A percentile compares a stretch with the other conserved stretches of the same genome.
Evolutionary conservation across 1,140 invertebrate genomes (phyloP).

Genomic region (Gonioctena quinquepunctata): DNA sequence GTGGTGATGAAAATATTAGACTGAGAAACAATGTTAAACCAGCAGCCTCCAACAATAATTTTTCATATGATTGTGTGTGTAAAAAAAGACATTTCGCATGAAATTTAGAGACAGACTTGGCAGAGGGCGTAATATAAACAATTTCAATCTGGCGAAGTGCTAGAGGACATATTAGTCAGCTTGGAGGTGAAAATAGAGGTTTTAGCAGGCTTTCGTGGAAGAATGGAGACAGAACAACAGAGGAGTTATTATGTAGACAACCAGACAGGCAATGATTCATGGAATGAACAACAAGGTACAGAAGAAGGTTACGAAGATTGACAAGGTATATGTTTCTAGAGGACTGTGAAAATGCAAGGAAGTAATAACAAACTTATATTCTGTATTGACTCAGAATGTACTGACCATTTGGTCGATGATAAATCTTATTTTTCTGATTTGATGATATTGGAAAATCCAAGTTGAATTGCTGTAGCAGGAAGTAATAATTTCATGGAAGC

Average conservation of each 20-base stretch:
- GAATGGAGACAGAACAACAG: background rate
- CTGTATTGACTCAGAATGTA: conserved; percentile 16
- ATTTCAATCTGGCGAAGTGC: background rate
- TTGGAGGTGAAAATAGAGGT: background rate
- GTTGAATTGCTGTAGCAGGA: conserved; percentile 21
- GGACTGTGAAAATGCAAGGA: background rate
- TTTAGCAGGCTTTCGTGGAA: background rate
- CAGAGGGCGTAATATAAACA: background rate
- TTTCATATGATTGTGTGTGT: background rate
- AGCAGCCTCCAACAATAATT: background rate
- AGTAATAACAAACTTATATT: background rate
- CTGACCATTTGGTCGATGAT: conserved; percentile 14
- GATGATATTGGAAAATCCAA: conserved; percentile 10
- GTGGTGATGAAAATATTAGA: background rate
- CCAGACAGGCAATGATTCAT: background rate
- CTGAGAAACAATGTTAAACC: background rate
- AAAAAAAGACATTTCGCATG: background rate
- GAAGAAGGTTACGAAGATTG: background rate
- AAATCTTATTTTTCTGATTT: conserved; percentile 6
- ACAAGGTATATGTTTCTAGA: conserved; percentile 1
- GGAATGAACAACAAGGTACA: background rate
- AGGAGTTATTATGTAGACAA: background rate
- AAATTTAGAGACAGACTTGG: background rate
- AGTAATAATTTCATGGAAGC: conserved; percentile 8
- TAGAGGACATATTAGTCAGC: background rate